Conservation (phyloP, 92 coral and sea anemone species). For the Meandrina meandrites region DNA sequence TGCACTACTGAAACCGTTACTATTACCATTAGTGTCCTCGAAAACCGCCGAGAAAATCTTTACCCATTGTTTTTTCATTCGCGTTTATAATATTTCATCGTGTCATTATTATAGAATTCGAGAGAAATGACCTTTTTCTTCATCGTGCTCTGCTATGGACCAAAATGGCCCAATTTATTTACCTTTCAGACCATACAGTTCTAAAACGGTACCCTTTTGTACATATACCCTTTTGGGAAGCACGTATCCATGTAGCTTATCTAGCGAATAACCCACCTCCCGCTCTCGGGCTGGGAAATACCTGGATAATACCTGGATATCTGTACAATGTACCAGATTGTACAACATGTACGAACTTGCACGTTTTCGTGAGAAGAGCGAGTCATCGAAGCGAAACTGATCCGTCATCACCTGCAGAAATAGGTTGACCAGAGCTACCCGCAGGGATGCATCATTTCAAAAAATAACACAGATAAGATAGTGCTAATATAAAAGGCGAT, state of each 20-base stretch:
- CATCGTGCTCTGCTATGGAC: too few species aligned
- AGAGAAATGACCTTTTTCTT: too few species aligned
- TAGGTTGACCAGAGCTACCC: background rate
- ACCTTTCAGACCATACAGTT: too few species aligned
- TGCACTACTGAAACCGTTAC: too few species aligned
- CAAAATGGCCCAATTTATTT: too few species aligned
- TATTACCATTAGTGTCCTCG: too few species aligned
- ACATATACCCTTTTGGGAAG: background rate
- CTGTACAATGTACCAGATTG: background rate
- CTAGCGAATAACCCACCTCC: background rate
- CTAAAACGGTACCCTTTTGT: background rate
- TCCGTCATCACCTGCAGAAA: background rate
- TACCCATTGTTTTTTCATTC: too few species aligned
- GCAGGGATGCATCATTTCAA: too few species aligned
- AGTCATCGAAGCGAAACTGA: background rate
- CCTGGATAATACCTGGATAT: background rate
- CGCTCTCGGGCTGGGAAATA: background rate
- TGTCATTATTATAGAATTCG: too few species aligned
- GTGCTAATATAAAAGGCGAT: background rate
- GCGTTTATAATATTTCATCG: too few species aligned
- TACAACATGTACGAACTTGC: too few species aligned
- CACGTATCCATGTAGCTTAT: background rate
- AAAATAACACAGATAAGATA: background rate
- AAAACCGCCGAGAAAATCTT: too few species aligned
- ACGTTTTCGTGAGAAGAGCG: conserved; percentile 1